Evolutionary conservation across 2,888 invertebrate species (phyloP), one percentile per base, ranked within the genome.

Genomic region (Pandemis heparana): DNA sequence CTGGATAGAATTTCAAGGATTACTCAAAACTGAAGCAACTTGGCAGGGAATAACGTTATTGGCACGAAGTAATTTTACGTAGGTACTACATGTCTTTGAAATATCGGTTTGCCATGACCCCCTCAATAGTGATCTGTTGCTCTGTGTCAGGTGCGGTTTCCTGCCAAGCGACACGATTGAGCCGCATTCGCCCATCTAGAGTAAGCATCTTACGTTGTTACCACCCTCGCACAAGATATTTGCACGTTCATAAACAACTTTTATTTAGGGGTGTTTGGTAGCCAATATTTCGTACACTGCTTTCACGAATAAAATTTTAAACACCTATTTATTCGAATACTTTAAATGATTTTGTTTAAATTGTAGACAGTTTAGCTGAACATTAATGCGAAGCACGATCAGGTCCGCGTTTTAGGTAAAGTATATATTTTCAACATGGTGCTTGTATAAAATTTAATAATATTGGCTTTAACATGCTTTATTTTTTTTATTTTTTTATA

Each of bases 111-210:
- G 38, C 38, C 7, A 38, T 6, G 48, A 51, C 23, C 63, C 0
- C 10, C 18, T 65, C 4, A 56, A 39, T 39, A 39, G 59, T 68
- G 70, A 75, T 66, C n/a, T 70, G 75, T 82, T 89, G 83, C 83
- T 90, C 83, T 92, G 83, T 92, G 89, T 88, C 93, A 93, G 93
- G 88, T 93, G 93, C 93, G 92, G 93, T 83, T 93, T 92, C 93
- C 92, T 92, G 92, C 92, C 93, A 82, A 91, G 89, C 87, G 92
- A 92, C 89, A 89, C 92, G 88, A 92, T 92, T 89, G 92, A 93
- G 89, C 92, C 92, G 85, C 92, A 92, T 90, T 92, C 92, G 86
- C 92, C 93, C 82, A 91, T 92, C 88, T 93, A 92, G 91, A 92
- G 93, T 93, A 92, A 93, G 93, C 92, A 92, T 90, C 85, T 81